Base-by-base conservation (phyloP, 2,113 vertebrate species). In the Corythaeola cristata region DNA sequence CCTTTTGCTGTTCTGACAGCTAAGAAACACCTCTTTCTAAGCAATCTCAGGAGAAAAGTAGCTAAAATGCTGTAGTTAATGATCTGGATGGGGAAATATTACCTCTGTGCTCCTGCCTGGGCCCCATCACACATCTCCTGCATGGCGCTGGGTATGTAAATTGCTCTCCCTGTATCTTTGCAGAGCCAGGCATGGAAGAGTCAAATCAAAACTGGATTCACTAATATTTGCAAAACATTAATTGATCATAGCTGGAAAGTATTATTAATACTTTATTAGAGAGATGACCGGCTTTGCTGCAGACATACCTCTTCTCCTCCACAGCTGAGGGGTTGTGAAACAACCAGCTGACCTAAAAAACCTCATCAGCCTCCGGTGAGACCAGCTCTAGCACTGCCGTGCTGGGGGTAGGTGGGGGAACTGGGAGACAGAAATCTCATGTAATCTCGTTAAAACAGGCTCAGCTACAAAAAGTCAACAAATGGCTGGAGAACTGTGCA, bases 11-110 rank as follows among this genome's bases (percentile, higher is more conserved):
- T 81, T 93, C 76, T 84, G 60, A 81, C 41, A 84, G n/a, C 68
- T 86, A 74, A 74, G 37, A 90, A 96, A 80, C 41, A 80, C 30
- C n/a, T 84, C 15, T 92, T 90, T 81, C 47, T 80, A 81, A 90
- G 56, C 44, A 90, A 77, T 11, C 17, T 59, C 37, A 56, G 64
- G 37, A 86, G 35, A 90, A 92, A 84, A 83, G 83, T 15, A 86
- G 45, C 67, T 94, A 90, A 92, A 95, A 63, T 44, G 35, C 35
- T 24, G 7, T 30, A 74, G 41, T 63, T 81, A 90, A 71, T 44
- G n/a, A 63, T 52, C 14, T 50, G 72, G 45, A 66, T 55, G 44
- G 62, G 27, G 53, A 95, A 88, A 77, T 20, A 49, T 39, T 27
- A 86, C 32, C n/a, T 59, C 55, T 67, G 17, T 35, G 69, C 64